Evolutionary conservation across 92 coral and sea anemone genomes (phyloP), one percentile per base, ranked within the genome.

Genomic region (Parazoanthus darwini): DNA sequence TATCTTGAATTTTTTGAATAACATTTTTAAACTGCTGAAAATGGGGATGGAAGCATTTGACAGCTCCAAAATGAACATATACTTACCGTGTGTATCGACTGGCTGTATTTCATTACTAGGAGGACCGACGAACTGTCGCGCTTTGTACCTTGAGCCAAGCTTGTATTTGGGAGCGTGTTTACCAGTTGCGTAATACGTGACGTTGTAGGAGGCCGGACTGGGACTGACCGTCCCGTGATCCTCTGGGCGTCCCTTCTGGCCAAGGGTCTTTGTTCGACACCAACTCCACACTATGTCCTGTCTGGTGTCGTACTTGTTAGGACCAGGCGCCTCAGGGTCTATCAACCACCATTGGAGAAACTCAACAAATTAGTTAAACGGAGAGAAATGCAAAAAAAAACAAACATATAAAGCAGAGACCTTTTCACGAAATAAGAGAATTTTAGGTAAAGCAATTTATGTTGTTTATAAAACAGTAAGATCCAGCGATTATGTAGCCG

Each of bases 181-280:
- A 66, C 92, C 92, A 18, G 92, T 86, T 83, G 86, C 86, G 73
- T 90, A 79, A 54, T 90, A 90, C 9, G 56, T 88, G 82, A 90
- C 92, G 71, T 85, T 70, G 85, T 90, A 90, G 25, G 89, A 83
- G 76, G 89, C 89, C 26, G 89, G 82, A 20, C 92, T 88, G 36
- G 87, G 59, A 35, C 92, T 90, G 72, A 75, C 81, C 35, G 92
- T 90, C 75, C 71, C 74, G 26, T 90, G 92, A 38, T 90, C 92
- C 16, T 85, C 84, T 8, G 86, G 29, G 15, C 87, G 86, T 15
- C 86, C 73, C 73, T 90, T 90, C 5, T 88, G 89, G 66, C 87
- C 87, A 29, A 90, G 84, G 1, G 86, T 85, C 37, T 78, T 90
- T 38, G 84, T 90, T 70, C 82, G 81, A 8, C 84, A 74, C 82